Evolutionary conservation across 2,113 vertebrate genomes (phyloP), one percentile per base, ranked within the genome.

Genomic region (Leptobrachium ailaonicum): DNA sequence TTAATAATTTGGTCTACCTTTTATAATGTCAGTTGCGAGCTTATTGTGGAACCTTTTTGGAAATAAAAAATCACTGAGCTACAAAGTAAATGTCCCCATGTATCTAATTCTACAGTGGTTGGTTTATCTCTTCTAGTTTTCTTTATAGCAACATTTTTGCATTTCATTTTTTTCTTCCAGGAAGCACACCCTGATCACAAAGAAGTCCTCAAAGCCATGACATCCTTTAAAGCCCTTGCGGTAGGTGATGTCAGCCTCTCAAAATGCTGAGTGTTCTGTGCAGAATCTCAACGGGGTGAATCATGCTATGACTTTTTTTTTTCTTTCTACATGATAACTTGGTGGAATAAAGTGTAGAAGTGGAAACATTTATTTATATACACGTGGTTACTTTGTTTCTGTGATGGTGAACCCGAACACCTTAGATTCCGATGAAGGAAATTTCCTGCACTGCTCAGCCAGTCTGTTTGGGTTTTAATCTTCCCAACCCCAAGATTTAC

Each of bases 141-240:
- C 13, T 60, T 2, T 13, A 60, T 14, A 71, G 11, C 4, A 2
- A 43, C 41, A 71, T 71, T 44, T 44, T 41, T 71, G n/a, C n/a
- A n/a, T n/a, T n/a, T n/a, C n/a, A n/a, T 56, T 43, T 71, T 76
- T 9, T 47, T 54, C 40, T 80, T 74, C 14, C 84, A 99, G 98
- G 98, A 98, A 86, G 93, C 93, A 56, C 98, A 99, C 89, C 94
- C 95, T 14, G 98, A 99, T 84, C 96, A 97, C n/a, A 87, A 93
- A 84, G 96, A 99, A 66, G 90, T 99, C 85, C 81, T 96, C 83
- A 98, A 96, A 89, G 95, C 94, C 2, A 77, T 93, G 0, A 13
- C 89, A 78, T 92, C 94, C n/a, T 99, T 99, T 89, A 96, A 93
- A 89, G 89, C 85, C 56, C 93, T 99, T 32, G 94, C 96, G 97